Evolutionary conservation across 1,140 invertebrate genomes (phyloP).

Genomic region (Notospermus geniculatus): DNA sequence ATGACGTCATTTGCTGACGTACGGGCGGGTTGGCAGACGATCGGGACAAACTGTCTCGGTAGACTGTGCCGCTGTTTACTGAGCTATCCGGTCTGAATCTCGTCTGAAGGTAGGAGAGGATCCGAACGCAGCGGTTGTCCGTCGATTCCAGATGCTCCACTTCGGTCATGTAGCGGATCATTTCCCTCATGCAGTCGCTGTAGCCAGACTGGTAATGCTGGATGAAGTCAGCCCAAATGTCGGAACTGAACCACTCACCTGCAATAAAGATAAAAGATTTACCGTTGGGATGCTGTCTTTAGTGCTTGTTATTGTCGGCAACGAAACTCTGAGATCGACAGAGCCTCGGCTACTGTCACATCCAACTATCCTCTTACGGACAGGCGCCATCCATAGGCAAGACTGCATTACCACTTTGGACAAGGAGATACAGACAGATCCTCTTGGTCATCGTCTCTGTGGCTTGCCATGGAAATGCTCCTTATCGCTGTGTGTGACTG

Average conservation of each 20-base stretch:
- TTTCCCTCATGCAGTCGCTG: conserved; percentile 36
- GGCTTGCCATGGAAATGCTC: too few species aligned
- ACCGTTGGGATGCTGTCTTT: too few species aligned
- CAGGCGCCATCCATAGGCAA: too few species aligned
- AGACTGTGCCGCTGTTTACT: conserved; percentile 15
- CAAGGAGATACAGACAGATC: too few species aligned
- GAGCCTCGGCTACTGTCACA: too few species aligned
- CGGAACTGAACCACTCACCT: conserved; percentile 34
- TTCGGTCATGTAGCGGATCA: conserved; percentile 37
- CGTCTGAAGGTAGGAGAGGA: conserved; percentile 34
- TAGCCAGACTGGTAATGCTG: conserved; percentile 35
- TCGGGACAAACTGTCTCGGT: conserved; percentile 8
- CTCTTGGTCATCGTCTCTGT: too few species aligned
- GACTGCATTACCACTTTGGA: too few species aligned
- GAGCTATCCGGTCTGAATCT: conserved; percentile 26
- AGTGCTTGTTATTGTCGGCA: too few species aligned
- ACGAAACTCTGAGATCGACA: too few species aligned
- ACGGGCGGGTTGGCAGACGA: neutral
- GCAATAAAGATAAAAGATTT: conserved; percentile 12
- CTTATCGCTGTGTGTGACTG: too few species aligned
- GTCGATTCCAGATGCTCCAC: conserved; percentile 30
- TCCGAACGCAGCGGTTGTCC: conserved; percentile 29
- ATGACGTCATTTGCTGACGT: too few species aligned
- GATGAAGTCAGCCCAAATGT: conserved; percentile 34
- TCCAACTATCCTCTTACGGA: too few species aligned